phyloP scores from a whole-genome alignment of 2,797 vertebrate genomes.

The Schizopygopsis pylzovi region DNA sequence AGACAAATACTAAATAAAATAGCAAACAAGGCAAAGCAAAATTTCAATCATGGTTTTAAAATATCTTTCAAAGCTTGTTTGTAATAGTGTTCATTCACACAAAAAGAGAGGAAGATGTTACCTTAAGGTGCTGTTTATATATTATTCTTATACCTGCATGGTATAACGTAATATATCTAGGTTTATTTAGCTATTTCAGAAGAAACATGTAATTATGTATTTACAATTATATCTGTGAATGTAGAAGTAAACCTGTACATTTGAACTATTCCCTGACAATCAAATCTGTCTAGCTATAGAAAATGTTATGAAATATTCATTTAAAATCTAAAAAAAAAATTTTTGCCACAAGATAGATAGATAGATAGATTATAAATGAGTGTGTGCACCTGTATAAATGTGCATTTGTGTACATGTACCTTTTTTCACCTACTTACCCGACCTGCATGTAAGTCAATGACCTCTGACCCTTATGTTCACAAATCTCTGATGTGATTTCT shows the following conservation, averaged over 20 bases:
- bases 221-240: neutral
- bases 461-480: too few relatives aligned
- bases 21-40: neutral
- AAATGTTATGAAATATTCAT: neutral
- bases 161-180: neutral
- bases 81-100: too few relatives aligned
- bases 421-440: too few relatives aligned
- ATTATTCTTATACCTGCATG: neutral
- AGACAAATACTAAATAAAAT: neutral
- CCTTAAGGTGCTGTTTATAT: neutral
- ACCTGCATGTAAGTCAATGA: too few relatives aligned
- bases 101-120: too few relatives aligned
- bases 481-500: too few relatives aligned
- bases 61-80: neutral
- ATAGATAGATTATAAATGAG: too few relatives aligned
- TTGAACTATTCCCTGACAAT: neutral
- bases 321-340: neutral
- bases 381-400: too few relatives aligned
- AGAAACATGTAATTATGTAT: neutral
- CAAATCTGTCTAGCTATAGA: neutral
- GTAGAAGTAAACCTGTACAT: neutral
- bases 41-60: neutral
- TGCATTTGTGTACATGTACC: too few relatives aligned
- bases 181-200: neutral
- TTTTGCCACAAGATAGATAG: too few relatives aligned